Evolutionary conservation across 2,113 vertebrate species (phyloP).

Genomic region (Prolemur simus): DNA sequence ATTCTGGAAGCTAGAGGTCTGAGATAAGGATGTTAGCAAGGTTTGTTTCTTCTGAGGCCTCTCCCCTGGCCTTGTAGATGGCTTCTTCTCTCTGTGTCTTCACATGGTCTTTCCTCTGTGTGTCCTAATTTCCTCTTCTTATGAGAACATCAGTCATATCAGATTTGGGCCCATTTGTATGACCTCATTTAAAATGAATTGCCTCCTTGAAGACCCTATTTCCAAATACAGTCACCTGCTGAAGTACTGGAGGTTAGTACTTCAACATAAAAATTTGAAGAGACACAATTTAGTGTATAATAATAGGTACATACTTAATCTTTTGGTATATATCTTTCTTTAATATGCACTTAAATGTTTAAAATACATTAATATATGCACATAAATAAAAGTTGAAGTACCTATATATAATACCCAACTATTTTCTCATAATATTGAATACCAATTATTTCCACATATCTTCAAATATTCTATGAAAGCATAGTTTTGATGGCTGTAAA

Average conservation of each 20-base stretch:
- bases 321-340: background rate
- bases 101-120: background rate
- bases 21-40: background rate
- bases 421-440: background rate
- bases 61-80: background rate
- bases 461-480: slow-evolving; percentile 13
- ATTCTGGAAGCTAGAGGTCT: background rate
- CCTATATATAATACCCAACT: background rate
- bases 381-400: background rate
- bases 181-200: background rate
- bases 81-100: background rate
- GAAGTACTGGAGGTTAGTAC: background rate
- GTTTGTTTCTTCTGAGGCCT: background rate
- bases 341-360: background rate
- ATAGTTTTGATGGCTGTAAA: background rate
- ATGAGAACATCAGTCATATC: background rate
- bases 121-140: background rate
- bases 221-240: background rate
- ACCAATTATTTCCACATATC: background rate
- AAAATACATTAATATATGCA: background rate
- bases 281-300: background rate
- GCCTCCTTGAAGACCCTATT: background rate
- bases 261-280: background rate
- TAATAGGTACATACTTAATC: background rate
- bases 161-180: background rate